phyloP scores from a whole-genome alignment of 2,797 vertebrate genomes.

The Enteromius argenteus region DNA sequence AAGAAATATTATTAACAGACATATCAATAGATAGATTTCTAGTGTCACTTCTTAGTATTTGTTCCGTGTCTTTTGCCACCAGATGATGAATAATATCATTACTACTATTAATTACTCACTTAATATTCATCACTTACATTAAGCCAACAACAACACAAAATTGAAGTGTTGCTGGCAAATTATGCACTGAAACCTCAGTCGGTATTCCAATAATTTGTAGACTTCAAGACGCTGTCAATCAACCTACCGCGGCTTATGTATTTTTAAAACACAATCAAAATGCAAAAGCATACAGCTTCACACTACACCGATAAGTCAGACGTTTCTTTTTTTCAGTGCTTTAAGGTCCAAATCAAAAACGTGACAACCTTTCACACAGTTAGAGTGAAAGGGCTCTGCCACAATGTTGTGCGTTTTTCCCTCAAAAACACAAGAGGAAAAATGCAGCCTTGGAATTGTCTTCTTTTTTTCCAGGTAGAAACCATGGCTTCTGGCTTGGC shows the following conservation, averaged over 20 bases:
- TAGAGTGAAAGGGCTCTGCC: conserved; percentile 47
- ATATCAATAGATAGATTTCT: neutral
- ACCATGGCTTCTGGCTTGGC: conserved; percentile 66
- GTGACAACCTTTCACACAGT: conserved; percentile 55
- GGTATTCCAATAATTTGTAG: neutral
- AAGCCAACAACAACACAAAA: conserved; percentile 19
- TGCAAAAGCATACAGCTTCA: conserved; percentile 38
- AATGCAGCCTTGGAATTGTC: conserved; percentile 61
- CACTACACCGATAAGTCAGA: conserved; percentile 23
- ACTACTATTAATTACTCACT: conserved; percentile 12
- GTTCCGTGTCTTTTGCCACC: neutral
- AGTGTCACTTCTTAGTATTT: neutral
- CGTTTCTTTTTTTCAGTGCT: conserved; percentile 24
- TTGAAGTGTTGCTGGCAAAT: conserved; percentile 19
- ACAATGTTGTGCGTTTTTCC: conserved; percentile 48
- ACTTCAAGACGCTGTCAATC: conserved; percentile 17
- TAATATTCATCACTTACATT: conserved; percentile 12
- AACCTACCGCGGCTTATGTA: neutral
- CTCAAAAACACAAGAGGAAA: conserved; percentile 55
- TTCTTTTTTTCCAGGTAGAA: conserved; percentile 63
- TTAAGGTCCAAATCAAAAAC: conserved; percentile 54
- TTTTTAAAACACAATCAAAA: conserved; percentile 17
- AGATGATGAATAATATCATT: conserved; percentile 13
- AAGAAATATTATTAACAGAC: neutral
- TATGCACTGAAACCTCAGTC: neutral